Conservation (phyloP, 2,888 invertebrate genomes). For the Lasioglossum figueresi region DNA sequence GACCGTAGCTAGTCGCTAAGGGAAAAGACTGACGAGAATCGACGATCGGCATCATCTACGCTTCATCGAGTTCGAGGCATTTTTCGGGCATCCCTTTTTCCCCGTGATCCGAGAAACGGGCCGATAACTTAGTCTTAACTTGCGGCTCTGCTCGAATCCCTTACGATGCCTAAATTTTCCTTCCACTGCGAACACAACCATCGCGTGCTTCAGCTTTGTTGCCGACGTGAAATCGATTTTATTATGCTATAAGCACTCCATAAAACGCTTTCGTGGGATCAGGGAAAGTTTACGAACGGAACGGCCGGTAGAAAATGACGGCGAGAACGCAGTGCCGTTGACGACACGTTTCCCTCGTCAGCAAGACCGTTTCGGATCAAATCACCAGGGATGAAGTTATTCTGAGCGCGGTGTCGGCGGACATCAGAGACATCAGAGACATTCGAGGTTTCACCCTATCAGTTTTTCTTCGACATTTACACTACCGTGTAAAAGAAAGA, state of each 20-base stretch:
- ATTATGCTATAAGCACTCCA: slow-evolving; percentile 59
- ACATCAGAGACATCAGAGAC: slow-evolving; percentile 40
- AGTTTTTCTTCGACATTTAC: neutral
- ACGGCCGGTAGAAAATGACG: slow-evolving; percentile 31
- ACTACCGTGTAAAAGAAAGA: too few species aligned
- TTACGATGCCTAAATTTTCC: slow-evolving; percentile 44
- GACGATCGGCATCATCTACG: slow-evolving; percentile 64
- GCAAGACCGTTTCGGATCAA: slow-evolving; percentile 13
- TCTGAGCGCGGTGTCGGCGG: slow-evolving; percentile 13
- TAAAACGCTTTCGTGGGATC: slow-evolving; percentile 53
- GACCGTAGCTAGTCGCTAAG: slow-evolving; percentile 16
- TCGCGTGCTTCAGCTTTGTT: slow-evolving; percentile 42
- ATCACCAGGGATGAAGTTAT: slow-evolving; percentile 30
- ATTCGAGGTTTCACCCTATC: neutral
- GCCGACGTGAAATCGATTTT: slow-evolving; percentile 43
- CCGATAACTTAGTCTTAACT: slow-evolving; percentile 71
- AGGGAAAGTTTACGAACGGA: slow-evolving; percentile 39
- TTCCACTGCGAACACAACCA: slow-evolving; percentile 19
- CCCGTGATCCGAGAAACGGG: slow-evolving; percentile 35
- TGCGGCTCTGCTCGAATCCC: slow-evolving; percentile 40
- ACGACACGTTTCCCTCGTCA: slow-evolving; percentile 18
- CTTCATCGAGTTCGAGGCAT: slow-evolving; percentile 66
- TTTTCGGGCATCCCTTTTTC: slow-evolving; percentile 50
- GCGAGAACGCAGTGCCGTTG: neutral
- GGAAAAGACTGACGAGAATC: slow-evolving; percentile 35